A percentile compares a stretch with the other conserved stretches of the same genome.
phyloP scores from a whole-genome alignment of 2,888 invertebrate genomes.

The Drosophila atripex region DNA sequence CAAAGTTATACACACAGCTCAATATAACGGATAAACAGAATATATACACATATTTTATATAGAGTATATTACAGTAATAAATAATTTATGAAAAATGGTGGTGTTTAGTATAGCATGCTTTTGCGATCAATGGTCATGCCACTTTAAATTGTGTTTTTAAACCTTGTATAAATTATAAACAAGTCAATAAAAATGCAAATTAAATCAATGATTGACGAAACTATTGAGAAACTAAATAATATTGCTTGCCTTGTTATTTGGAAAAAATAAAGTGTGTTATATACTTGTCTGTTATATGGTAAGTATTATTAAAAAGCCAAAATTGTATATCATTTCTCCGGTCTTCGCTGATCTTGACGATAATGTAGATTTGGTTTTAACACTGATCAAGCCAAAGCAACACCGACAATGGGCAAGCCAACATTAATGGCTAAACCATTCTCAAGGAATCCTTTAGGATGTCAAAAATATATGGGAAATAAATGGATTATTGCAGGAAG shows the following conservation, averaged over 20 bases:
- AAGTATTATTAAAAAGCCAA: neutral
- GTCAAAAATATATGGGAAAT: neutral
- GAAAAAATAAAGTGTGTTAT: no score
- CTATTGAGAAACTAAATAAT: no score
- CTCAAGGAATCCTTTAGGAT: constrained; percentile 25
- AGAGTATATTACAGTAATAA: neutral
- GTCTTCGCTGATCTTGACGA: constrained; percentile 9
- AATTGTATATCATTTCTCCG: constrained; percentile 1
- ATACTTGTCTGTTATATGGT: no score
- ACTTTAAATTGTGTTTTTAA: neutral
- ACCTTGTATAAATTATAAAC: neutral
- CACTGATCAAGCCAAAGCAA: constrained; percentile 29
- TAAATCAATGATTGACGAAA: neutral
- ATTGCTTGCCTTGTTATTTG: no score
- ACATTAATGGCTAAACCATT: constrained; percentile 36
- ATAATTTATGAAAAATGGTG: neutral
- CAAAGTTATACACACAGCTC: constrained; percentile 46
- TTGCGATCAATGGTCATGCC: neutral
- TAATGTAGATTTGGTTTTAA: constrained; percentile 13
- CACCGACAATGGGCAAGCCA: constrained; percentile 30
- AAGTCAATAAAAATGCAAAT: constrained; percentile 1
- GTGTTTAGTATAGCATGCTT: neutral
- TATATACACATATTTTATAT: neutral
- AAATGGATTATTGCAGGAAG: neutral
- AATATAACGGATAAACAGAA: constrained; percentile 27